Conservation (phyloP, 1,140 invertebrate species). For the Cyclargus thomasi region DNA sequence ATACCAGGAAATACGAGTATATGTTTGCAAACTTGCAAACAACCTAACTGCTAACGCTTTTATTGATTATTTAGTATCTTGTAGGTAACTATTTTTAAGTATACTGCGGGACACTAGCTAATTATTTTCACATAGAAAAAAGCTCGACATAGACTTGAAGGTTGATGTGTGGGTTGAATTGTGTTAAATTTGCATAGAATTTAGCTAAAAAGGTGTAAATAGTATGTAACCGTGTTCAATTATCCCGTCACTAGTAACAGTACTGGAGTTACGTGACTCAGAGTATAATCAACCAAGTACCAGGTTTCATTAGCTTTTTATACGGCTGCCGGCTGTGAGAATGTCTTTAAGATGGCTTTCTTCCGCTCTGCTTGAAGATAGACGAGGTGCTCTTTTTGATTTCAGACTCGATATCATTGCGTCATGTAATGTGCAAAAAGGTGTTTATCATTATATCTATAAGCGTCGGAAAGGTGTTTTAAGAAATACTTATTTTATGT, state of each 20-base stretch:
- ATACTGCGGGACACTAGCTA: no score
- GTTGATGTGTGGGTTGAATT: no score
- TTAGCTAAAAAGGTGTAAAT: neutral
- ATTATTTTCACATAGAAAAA: no score
- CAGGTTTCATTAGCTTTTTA: conserved; percentile 25
- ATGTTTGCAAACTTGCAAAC: no score
- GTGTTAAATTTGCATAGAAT: neutral
- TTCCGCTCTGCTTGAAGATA: conserved; percentile 31
- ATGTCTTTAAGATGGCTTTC: conserved; percentile 36
- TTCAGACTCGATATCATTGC: neutral
- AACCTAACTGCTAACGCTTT: no score
- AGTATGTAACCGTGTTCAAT: conserved; percentile 8
- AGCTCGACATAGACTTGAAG: no score
- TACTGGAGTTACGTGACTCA: conserved; percentile 30
- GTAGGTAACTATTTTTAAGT: no score
- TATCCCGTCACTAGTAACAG: conserved; percentile 21
- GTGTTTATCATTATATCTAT: conserved; percentile 1
- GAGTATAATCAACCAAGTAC: conserved; percentile 26
- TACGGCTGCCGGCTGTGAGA: conserved; percentile 30
- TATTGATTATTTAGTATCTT: no score
- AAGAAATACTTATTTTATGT: neutral
- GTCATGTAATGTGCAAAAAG: neutral
- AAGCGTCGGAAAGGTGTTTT: neutral
- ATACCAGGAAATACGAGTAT: no score
- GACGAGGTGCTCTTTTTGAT: neutral